A percentile compares a stretch with the other conserved stretches of the same genome.
Conservation (phyloP, 2,113 vertebrate genomes). For the Cinclus mexicanus region DNA sequence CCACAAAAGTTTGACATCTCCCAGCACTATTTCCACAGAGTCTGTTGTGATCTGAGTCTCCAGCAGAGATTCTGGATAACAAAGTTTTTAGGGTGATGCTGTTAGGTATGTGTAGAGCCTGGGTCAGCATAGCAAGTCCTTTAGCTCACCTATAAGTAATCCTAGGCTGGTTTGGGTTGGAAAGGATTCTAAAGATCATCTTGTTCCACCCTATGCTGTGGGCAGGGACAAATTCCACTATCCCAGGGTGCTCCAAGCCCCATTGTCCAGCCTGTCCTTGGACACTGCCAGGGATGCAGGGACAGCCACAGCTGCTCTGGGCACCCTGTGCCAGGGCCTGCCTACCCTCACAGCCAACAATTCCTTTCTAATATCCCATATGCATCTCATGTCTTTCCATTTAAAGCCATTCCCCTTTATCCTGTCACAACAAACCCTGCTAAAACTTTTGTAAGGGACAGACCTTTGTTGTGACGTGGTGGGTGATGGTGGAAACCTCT, state of each 20-base stretch:
- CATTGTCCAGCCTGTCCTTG: accelerated
- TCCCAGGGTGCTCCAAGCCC: background rate
- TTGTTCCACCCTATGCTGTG: accelerated
- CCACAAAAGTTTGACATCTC: background rate
- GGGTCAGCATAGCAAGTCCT: background rate
- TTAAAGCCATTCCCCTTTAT: background rate
- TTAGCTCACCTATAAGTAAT: background rate
- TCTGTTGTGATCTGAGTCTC: background rate
- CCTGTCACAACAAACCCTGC: background rate
- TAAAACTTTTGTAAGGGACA: background rate
- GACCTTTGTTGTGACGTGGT: accelerated
- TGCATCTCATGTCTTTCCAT: background rate
- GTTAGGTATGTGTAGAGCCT: accelerated
- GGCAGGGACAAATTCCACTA: accelerated
- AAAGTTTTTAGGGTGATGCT: background rate
- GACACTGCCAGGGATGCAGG: background rate
- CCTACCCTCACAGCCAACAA: accelerated
- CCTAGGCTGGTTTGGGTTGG: background rate
- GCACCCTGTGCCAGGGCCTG: background rate
- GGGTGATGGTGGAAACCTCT: background rate
- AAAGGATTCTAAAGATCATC: background rate
- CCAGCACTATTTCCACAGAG: accelerated
- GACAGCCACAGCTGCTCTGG: background rate
- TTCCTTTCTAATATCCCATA: background rate
- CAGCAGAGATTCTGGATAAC: background rate